These are phyloP conservation scores for Todiramphus saurophagus DNA, from an alignment of 2,113 vertebrate genomes.

Conservation along the genomic window DNA sequence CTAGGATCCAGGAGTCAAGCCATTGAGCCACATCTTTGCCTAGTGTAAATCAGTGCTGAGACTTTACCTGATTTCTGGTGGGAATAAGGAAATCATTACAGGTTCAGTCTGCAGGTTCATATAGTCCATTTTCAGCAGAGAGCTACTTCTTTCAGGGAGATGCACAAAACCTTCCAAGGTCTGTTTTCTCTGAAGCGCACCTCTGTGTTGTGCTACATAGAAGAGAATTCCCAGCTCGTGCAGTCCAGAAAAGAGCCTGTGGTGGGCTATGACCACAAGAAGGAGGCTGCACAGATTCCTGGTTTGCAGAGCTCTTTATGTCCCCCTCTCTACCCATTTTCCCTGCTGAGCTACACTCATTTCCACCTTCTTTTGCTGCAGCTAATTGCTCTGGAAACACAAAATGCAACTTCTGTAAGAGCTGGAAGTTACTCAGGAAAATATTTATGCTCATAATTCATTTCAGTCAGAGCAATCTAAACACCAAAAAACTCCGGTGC, in stretches of 20 bases:
- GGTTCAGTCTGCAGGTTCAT: not conserved
- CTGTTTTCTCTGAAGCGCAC: not conserved
- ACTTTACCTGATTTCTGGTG: slow-evolving; percentile 5
- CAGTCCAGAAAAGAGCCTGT: not conserved
- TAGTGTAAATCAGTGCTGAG: slow-evolving; percentile 2
- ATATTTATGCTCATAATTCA: not conserved
- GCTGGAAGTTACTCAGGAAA: not conserved
- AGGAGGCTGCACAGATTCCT: not conserved
- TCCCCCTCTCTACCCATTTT: not conserved
- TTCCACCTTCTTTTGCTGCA: not conserved
- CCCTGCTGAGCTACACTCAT: not conserved
- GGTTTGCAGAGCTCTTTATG: not conserved
- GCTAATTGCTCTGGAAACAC: not conserved
- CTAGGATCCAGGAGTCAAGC: slow-evolving; percentile 5
- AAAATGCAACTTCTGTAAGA: not conserved
- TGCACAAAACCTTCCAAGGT: not conserved
- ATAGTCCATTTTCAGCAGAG: not conserved
- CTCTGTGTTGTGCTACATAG: not conserved
- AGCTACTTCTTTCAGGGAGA: not conserved
- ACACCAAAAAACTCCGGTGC: not conserved
- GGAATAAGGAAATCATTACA: slow-evolving; percentile 22
- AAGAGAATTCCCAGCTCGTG: not conserved
- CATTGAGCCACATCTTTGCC: slow-evolving; percentile 7
- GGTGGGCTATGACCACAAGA: not conserved
- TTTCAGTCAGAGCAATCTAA: not conserved